phyloP scores from a whole-genome alignment of 2,888 invertebrate species.

The Rotaria macrura region DNA sequence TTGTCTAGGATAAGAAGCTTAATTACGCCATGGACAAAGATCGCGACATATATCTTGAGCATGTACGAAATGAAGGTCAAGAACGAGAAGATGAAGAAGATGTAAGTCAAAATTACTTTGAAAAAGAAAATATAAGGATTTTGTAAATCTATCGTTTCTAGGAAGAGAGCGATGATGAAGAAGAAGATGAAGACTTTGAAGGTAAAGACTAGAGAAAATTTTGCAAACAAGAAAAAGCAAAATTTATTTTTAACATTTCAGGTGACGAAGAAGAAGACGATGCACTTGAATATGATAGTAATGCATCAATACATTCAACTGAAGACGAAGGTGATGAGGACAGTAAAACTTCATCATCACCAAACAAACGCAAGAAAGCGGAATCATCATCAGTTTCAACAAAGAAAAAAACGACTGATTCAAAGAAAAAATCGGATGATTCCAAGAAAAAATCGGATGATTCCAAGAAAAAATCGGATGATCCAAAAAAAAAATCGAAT shows the following conservation, averaged over 20 bases:
- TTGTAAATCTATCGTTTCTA: not conserved
- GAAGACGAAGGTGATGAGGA: not conserved
- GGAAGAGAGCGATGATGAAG: constrained; percentile 25
- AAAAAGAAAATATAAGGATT: not conserved
- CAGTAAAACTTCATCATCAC: not conserved
- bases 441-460: not conserved
- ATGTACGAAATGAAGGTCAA: constrained; percentile 29
- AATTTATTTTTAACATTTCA: not conserved
- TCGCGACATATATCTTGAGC: constrained; percentile 27
- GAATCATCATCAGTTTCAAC: not conserved
- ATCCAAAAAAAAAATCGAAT: not conserved
- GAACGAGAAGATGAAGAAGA: constrained; percentile 30
- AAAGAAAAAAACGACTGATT: not conserved
- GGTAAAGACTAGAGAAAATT: not conserved
- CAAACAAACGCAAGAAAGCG: not conserved
- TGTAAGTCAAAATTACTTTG: not conserved
- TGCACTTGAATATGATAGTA: constrained; percentile 23
- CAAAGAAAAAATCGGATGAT: not conserved
- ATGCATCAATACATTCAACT: not conserved
- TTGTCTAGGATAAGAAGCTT: not conserved
- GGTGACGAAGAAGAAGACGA: constrained; percentile 15
- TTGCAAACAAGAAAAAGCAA: too few relatives aligned
- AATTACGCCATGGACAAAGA: not conserved
- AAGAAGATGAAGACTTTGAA: constrained; percentile 33
- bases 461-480: not conserved